phyloP scores from a whole-genome alignment of 2,113 vertebrate genomes.

The Crotalus tigris region DNA sequence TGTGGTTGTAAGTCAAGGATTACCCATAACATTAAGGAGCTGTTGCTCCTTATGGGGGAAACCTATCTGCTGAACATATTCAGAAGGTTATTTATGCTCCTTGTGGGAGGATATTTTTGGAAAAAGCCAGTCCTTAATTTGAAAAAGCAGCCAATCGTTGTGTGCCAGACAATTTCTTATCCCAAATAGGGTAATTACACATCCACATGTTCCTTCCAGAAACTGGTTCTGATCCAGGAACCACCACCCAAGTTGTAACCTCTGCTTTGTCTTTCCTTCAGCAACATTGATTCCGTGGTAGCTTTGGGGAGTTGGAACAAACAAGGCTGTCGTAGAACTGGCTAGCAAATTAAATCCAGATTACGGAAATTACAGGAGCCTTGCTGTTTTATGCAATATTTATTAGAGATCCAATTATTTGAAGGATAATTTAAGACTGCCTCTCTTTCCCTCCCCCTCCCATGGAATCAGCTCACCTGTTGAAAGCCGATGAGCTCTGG shows the following conservation, averaged over 20 bases:
- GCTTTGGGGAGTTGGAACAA: constrained; percentile 30
- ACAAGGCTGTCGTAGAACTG: constrained; percentile 39
- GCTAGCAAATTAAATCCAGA: constrained; percentile 56
- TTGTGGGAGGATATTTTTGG: not conserved
- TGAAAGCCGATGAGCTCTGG: constrained; percentile 57
- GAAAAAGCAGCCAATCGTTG: not conserved
- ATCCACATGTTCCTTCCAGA: not conserved
- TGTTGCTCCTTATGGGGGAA: not conserved
- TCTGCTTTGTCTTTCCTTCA: not conserved
- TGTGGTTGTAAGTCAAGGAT: not conserved
- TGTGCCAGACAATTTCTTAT: not conserved
- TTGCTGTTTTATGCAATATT: constrained; percentile 41
- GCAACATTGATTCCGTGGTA: not conserved
- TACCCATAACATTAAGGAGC: not conserved
- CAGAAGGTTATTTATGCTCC: not conserved
- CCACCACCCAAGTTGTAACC: constrained; percentile 3
- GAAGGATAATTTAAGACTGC: constrained; percentile 49
- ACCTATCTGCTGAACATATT: not conserved
- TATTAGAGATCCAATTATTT: constrained; percentile 53
- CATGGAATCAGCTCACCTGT: constrained; percentile 70
- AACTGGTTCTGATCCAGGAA: not conserved
- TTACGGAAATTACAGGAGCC: constrained; percentile 66
- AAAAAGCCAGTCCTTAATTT: not conserved
- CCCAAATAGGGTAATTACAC: not conserved
- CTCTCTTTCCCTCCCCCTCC: constrained; percentile 9